A percentile compares a stretch with the other conserved stretches of the same genome.
Evolutionary conservation across 2,113 vertebrate species (phyloP).

Genomic region (Dendropsophus ebraccatus): DNA sequence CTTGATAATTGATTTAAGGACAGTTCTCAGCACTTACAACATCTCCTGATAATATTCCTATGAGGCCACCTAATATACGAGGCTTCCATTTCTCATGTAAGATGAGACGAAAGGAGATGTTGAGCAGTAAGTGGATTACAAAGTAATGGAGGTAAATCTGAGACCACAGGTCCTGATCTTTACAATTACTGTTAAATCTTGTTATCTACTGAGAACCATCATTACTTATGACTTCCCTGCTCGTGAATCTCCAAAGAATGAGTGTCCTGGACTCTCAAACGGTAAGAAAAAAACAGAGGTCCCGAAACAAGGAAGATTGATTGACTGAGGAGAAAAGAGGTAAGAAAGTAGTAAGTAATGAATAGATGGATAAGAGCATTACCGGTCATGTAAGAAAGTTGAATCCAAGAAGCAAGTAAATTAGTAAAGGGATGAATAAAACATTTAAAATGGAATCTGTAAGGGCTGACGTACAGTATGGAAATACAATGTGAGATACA

Average conservation of each 20-base stretch:
- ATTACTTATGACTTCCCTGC: constrained; percentile 37
- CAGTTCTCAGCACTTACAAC: constrained; percentile 33
- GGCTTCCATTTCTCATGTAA: constrained; percentile 42
- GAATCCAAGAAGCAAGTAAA: not conserved
- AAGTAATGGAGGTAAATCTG: constrained; percentile 51
- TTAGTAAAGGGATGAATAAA: not conserved
- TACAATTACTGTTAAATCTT: constrained; percentile 54
- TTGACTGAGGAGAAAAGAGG: not conserved
- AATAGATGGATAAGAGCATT: not conserved
- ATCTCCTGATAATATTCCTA: constrained; percentile 16
- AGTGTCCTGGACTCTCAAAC: not conserved
- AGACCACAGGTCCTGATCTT: constrained; percentile 10
- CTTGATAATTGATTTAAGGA: constrained; percentile 43
- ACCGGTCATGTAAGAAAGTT: not conserved
- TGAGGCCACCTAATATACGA: not conserved
- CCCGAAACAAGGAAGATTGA: not conserved
- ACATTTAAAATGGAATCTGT: not conserved
- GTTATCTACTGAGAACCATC: constrained; percentile 53
- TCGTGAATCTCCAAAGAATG: constrained; percentile 12
- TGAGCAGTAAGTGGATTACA: constrained; percentile 31
- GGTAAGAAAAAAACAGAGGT: not conserved
- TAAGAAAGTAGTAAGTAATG: not conserved
- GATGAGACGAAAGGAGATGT: constrained; percentile 39
- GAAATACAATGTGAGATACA: not conserved
- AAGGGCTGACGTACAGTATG: not conserved